Conservation (phyloP, 2,113 vertebrate genomes). For the Ailurus styani region DNA sequence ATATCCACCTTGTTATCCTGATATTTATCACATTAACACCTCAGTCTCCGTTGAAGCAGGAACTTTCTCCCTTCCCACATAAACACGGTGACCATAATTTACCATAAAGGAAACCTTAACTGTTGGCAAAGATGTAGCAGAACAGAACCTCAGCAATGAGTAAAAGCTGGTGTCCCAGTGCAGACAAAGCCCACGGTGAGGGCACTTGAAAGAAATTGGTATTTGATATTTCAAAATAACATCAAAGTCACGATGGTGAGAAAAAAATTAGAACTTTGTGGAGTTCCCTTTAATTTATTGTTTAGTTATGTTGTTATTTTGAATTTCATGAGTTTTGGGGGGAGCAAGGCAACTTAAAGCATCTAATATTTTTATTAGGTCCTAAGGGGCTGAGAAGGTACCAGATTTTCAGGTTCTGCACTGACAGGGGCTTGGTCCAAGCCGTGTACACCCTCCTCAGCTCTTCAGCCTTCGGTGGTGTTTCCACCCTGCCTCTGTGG, state of each 20-base stretch:
- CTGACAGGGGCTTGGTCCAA: background rate
- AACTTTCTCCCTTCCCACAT: background rate
- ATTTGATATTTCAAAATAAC: background rate
- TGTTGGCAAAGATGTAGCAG: background rate
- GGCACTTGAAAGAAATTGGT: background rate
- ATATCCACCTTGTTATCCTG: background rate
- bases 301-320: background rate
- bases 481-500: background rate
- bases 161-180: background rate
- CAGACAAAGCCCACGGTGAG: background rate
- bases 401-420: background rate
- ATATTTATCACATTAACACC: slow-evolving; percentile 48
- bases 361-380: background rate
- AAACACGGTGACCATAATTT: slow-evolving; percentile 23
- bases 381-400: background rate
- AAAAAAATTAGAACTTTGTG: background rate
- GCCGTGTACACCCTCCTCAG: background rate
- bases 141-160: background rate
- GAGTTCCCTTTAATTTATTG: background rate
- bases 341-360: background rate
- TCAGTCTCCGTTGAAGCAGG: slow-evolving; percentile 47
- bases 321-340: background rate
- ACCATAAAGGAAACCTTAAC: background rate
- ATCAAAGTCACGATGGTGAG: background rate
- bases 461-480: background rate